Percentiles rank a stretch among this genome's conserved stretches.
Conservation (phyloP, 2,888 invertebrate species). For the Orthosia gracilis region DNA sequence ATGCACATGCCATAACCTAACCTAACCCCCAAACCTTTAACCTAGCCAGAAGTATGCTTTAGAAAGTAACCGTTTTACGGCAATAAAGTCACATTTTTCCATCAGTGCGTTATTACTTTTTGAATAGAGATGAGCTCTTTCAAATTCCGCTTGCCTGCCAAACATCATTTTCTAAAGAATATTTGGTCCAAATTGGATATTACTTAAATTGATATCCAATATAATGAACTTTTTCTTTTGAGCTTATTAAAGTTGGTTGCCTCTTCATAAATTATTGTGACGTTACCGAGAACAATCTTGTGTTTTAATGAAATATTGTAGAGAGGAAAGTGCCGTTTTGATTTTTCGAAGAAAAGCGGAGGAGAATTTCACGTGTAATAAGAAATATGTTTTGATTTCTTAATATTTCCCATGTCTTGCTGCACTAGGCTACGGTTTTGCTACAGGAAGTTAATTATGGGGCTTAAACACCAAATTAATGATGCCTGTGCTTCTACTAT, state of each 20-base stretch:
- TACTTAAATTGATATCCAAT: slow-evolving; percentile 35
- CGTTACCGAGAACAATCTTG: slow-evolving; percentile 32
- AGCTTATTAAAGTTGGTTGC: slow-evolving; percentile 44
- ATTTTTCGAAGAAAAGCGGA: not conserved
- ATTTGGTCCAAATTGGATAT: slow-evolving; percentile 36
- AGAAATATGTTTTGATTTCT: slow-evolving; percentile 19
- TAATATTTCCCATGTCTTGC: not conserved
- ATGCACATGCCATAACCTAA: no score
- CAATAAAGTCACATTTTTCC: slow-evolving; percentile 1
- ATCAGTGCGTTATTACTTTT: slow-evolving; percentile 16
- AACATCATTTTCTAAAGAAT: slow-evolving; percentile 35
- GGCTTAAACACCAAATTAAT: not conserved
- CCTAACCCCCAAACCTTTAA: no score
- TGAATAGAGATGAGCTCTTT: slow-evolving; percentile 23
- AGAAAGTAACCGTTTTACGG: no score
- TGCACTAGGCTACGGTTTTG: not conserved
- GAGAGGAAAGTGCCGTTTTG: slow-evolving; percentile 9
- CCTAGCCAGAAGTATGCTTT: no score
- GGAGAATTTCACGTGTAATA: not conserved
- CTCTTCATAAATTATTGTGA: slow-evolving; percentile 56
- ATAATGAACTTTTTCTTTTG: slow-evolving; percentile 47
- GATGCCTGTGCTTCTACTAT: not conserved
- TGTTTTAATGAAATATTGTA: slow-evolving; percentile 34
- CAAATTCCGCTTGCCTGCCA: slow-evolving; percentile 25
- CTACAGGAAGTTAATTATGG: not conserved